Percentiles rank a stretch among this genome's conserved stretches.
Conservation (phyloP, 2,113 vertebrate species). For the Rhinoderma darwinii region DNA sequence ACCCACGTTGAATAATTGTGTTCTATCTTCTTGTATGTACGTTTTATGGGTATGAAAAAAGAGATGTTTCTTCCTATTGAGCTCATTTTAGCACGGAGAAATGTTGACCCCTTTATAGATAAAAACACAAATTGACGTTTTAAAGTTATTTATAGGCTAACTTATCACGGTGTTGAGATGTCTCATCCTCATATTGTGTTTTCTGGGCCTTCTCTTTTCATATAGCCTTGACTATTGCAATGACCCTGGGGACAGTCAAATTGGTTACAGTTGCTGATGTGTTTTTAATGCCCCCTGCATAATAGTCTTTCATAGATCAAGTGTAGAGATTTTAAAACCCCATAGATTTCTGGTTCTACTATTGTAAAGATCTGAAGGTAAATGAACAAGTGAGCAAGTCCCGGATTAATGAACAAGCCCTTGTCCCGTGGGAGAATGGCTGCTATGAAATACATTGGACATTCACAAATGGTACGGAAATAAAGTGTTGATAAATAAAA, state of each 20-base stretch:
- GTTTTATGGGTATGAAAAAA: neutral
- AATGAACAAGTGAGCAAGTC: slow-evolving; percentile 40
- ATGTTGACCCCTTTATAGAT: neutral
- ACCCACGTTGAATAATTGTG: neutral
- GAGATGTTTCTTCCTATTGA: neutral
- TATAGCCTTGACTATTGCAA: neutral
- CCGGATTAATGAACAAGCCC: slow-evolving; percentile 16
- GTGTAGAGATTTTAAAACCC: slow-evolving; percentile 36
- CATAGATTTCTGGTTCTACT: slow-evolving; percentile 14
- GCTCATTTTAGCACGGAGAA: neutral
- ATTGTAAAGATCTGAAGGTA: slow-evolving; percentile 17
- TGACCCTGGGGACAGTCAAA: slow-evolving; percentile 8
- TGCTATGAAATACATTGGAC: slow-evolving; percentile 23
- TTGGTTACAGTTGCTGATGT: slow-evolving; percentile 23
- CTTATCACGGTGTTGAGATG: neutral
- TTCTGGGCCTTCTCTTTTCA: neutral
- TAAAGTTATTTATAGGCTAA: neutral
- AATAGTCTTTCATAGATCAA: slow-evolving; percentile 39
- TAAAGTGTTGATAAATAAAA: slow-evolving; percentile 12
- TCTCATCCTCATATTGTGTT: neutral
- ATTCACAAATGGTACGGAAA: slow-evolving; percentile 1
- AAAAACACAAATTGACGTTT: neutral
- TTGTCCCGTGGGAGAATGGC: slow-evolving; percentile 18
- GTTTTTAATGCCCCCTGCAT: slow-evolving; percentile 32
- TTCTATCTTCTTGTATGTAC: neutral